phyloP scores from a whole-genome alignment of 2,113 vertebrate species.

The Axis porcinus region DNA sequence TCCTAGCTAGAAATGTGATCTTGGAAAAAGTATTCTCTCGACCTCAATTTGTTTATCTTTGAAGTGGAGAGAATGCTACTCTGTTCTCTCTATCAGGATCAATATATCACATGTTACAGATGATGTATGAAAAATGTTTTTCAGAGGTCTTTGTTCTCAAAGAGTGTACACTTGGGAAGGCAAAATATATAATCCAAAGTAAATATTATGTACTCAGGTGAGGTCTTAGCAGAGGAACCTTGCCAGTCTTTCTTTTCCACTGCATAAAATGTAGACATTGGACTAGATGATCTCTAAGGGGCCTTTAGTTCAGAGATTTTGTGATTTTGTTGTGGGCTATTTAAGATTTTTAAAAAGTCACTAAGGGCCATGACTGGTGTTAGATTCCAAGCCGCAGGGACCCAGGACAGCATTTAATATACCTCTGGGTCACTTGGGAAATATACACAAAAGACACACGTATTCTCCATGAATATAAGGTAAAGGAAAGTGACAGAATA shows the following conservation, averaged over 20 bases:
- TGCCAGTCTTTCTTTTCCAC: not conserved
- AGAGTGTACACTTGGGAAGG: not conserved
- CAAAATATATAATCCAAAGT: not conserved
- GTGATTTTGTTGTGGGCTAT: not conserved
- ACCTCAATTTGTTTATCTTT: not conserved
- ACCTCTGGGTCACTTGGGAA: not conserved
- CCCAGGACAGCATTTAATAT: not conserved
- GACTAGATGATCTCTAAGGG: not conserved
- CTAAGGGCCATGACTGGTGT: not conserved
- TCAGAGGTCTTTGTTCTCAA: not conserved
- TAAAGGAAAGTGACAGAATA: not conserved
- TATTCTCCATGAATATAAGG: not conserved
- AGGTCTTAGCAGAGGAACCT: not conserved
- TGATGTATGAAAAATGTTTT: not conserved
- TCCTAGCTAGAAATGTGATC: not conserved
- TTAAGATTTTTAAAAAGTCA: not conserved
- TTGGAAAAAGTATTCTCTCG: not conserved
- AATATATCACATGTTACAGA: not conserved
- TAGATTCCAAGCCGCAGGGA: not conserved
- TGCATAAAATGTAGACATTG: not conserved
- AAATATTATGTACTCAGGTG: not conserved
- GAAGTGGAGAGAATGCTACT: not conserved
- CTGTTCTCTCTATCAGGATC: not conserved
- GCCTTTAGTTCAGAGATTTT: not conserved
- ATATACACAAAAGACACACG: not conserved